Conservation (phyloP, 2,113 vertebrate genomes). For the Chloropsis cyanopogon region DNA sequence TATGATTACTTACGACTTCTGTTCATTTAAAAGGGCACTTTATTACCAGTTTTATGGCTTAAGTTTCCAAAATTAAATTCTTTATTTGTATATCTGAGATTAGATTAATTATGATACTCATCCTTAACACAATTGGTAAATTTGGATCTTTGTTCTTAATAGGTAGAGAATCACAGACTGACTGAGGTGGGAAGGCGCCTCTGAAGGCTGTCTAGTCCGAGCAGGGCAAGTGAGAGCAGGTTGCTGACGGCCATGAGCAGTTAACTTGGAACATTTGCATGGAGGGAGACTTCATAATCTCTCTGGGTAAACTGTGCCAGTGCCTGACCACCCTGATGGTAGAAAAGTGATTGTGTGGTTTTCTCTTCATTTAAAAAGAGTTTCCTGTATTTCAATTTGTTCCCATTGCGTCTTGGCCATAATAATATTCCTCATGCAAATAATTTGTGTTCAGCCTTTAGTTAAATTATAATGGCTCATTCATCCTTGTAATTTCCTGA, state of each 20-base stretch:
- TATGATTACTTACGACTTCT: background rate
- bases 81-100: background rate
- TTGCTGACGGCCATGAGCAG: background rate
- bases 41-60: background rate
- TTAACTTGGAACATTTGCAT: background rate
- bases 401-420: background rate
- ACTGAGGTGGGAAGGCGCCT: background rate
- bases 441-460: background rate
- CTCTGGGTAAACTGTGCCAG: background rate
- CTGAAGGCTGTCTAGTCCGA: background rate
- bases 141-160: background rate
- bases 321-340: background rate
- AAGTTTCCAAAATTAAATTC: background rate
- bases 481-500: background rate
- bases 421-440: background rate
- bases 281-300: background rate
- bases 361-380: background rate
- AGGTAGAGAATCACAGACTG: background rate
- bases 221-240: background rate
- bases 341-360: background rate
- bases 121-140: background rate
- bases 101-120: background rate
- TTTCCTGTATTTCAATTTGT: background rate
- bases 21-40: background rate
- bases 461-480: background rate